Evolutionary conservation across 2,113 vertebrate genomes (phyloP).

Genomic region (Dolichallabes microphthalmus): DNA sequence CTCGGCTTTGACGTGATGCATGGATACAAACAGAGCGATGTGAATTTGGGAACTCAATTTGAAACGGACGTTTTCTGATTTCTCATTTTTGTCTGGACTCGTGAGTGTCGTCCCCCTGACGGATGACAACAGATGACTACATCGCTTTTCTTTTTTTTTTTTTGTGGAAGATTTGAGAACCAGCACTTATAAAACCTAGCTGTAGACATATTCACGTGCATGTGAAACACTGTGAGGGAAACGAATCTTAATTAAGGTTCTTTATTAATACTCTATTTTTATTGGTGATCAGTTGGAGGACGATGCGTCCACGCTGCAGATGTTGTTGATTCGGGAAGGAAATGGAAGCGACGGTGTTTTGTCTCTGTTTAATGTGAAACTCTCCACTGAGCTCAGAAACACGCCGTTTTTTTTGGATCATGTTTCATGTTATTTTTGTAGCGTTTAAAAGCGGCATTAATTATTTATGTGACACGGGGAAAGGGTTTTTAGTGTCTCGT

Average conservation of each 20-base stretch:
- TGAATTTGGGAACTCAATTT: neutral
- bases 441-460: slow-evolving; percentile 77
- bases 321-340: neutral
- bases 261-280: slow-evolving; percentile 50
- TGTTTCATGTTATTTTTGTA: slow-evolving; percentile 80
- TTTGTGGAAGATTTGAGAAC: slow-evolving; percentile 37
- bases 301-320: neutral
- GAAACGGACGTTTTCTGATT: neutral
- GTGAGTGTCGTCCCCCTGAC: neutral
- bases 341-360: slow-evolving; percentile 12
- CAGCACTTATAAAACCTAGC: slow-evolving; percentile 42
- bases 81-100: neutral
- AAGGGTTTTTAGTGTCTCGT: slow-evolving; percentile 65
- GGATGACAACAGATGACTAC: slow-evolving; percentile 48
- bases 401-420: slow-evolving; percentile 59
- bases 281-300: neutral
- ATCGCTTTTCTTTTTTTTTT: neutral
- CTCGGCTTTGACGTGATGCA: neutral
- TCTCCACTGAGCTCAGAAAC: slow-evolving; percentile 59
- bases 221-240: slow-evolving; percentile 57
- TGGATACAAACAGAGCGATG: neutral
- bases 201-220: slow-evolving; percentile 50
- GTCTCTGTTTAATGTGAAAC: slow-evolving; percentile 53
- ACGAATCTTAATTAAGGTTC: slow-evolving; percentile 5
- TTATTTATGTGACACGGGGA: slow-evolving; percentile 70